These are phyloP conservation scores for Girardinichthys multiradiatus DNA, from an alignment of 2,113 vertebrate species.

Conservation along the genomic window DNA sequence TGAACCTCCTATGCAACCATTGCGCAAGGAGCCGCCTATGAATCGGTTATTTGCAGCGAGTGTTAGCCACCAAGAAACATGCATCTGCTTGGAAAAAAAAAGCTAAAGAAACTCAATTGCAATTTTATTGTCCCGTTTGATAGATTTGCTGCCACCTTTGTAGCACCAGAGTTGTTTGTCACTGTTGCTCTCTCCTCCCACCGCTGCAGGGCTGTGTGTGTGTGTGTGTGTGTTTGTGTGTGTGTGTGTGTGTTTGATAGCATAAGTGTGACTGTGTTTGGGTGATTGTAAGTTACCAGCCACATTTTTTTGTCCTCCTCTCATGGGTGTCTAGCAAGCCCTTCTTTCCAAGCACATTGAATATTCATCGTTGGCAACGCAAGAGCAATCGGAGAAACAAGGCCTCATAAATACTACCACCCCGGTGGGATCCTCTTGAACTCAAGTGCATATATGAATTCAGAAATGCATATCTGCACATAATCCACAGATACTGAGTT, in stretches of 20 bases:
- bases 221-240: conserved; percentile 26
- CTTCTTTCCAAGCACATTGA: conserved; percentile 69
- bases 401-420: conserved; percentile 71
- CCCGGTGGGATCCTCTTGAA: conserved; percentile 66
- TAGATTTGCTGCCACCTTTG: conserved; percentile 99
- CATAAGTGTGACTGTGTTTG: conserved; percentile 27
- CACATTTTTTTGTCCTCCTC: conserved; percentile 64
- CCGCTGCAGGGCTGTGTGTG: conserved; percentile 80
- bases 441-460: conserved; percentile 55
- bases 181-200: conserved; percentile 91
- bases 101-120: conserved; percentile 99
- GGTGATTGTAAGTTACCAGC: conserved; percentile 49
- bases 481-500: conserved; percentile 25
- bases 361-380: conserved; percentile 72
- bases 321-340: conserved; percentile 62
- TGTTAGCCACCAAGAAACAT: conserved; percentile 89
- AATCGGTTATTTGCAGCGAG: conserved; percentile 83
- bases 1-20: conserved; percentile 9
- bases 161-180: conserved; percentile 98
- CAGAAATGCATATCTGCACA: conserved; percentile 57
- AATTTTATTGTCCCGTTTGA: conserved; percentile 99
- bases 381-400: conserved; percentile 74
- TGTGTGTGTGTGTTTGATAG: conserved; percentile 19
- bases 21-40: conserved; percentile 72
- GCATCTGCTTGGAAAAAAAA: conserved; percentile 89